Base-by-base conservation (phyloP, 2,113 vertebrate genomes). In the Plotosus lineatus region DNA sequence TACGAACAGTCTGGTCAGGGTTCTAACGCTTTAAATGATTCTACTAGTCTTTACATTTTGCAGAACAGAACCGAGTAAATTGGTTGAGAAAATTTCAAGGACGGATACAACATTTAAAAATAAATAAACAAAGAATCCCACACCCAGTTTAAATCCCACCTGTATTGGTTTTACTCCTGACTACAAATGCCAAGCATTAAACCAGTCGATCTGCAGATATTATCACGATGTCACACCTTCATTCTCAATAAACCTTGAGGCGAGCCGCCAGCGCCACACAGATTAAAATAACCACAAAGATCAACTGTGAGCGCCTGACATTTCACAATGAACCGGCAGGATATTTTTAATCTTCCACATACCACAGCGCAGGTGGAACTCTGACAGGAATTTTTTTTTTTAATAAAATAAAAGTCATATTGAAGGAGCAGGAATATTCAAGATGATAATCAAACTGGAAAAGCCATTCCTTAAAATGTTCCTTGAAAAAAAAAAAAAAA, bases 241-340 rank as follows among this genome's bases (percentile, higher is more conserved):
- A 9, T 26, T 31, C 36, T 12, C 42, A 78, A 66, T 78, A 50
- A 55, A 55, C 17, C 48, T 31, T 12, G 0, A 26, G 4, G 23
- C 26, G 65, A 26, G 23, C 12, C 23, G 3, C 31, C 7, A 26
- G 6, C 23, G 3, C 31, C 7, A 26, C 53, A 44, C 23, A 2
- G 77, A 42, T 40, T 68, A 31, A 79, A 79, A 79, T 79, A 79
- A 31, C 48, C 77, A 12, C 42, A 53, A 40, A 21, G 61, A 40
- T 68, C 77, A 55, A 2, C 1, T 23, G 33, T 23, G 26, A 68
- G 77, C 63, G 3, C 19, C 63, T 69, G 77, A 55, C 65, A n/a
- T 55, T 55, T 68, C 77, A 46, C 63, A 28, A 0, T 12, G 48
- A 36, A 28, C 33, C 36, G 46, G 21, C 1, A 5, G 33, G 31